A percentile compares a stretch with the other conserved stretches of the same genome.
Conservation (phyloP, 2,797 vertebrate species). For the Smutsia gigantea region DNA sequence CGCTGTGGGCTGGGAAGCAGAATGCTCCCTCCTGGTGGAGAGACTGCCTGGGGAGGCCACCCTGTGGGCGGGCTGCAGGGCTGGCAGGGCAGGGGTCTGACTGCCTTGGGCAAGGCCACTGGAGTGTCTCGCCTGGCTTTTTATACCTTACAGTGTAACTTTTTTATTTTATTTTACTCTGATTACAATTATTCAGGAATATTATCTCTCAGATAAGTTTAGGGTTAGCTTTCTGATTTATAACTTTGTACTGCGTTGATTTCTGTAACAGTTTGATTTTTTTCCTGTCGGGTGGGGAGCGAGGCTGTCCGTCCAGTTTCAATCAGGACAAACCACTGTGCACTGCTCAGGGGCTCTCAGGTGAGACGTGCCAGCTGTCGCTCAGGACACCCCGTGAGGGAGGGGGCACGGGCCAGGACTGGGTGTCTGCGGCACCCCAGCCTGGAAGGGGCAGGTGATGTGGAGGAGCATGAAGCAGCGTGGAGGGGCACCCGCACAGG, state of each 20-base stretch:
- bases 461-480: fast-evolving
- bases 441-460: not conserved
- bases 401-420: fast-evolving
- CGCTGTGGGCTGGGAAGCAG: constrained; percentile 48
- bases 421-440: fast-evolving
- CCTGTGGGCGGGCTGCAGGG: constrained; percentile 34
- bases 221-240: constrained; percentile 87
- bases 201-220: constrained; percentile 76
- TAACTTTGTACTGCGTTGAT: constrained; percentile 85
- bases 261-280: constrained; percentile 80
- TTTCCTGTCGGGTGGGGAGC: constrained; percentile 16
- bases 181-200: constrained; percentile 82
- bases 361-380: fast-evolving
- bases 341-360: not conserved
- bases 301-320: not conserved
- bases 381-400: not conserved
- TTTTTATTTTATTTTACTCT: constrained; percentile 85
- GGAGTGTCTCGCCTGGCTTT: constrained; percentile 83
- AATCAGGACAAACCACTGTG: constrained; percentile 24
- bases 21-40: not conserved
- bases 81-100: not conserved
- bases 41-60: constrained; percentile 10
- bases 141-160: constrained; percentile 87
- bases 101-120: constrained; percentile 72
- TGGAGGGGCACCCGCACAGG: fast-evolving